Evolutionary conservation across 2,113 vertebrate species (phyloP).

Genomic region (Pterocles burchelli): DNA sequence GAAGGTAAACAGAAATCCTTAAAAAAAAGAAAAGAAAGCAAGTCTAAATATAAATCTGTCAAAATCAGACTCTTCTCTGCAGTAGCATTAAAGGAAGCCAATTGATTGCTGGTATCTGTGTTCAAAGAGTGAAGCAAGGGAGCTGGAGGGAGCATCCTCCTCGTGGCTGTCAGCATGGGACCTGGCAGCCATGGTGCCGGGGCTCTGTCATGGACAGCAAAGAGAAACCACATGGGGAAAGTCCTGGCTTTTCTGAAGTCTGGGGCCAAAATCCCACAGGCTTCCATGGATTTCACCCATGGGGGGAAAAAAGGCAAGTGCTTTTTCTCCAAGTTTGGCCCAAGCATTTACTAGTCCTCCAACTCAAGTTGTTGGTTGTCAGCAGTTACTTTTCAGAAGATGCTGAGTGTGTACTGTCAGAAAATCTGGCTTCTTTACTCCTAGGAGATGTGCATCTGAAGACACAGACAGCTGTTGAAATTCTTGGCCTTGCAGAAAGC

Average conservation of each 20-base stretch:
- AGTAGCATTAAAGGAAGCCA: neutral
- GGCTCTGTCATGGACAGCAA: accelerated
- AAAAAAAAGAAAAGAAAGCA: neutral
- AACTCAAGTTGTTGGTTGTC: neutral
- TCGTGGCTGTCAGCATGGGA: accelerated
- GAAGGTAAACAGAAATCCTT: conserved; percentile 28
- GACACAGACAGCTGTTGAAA: neutral
- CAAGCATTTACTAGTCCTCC: neutral
- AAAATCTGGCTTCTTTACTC: neutral
- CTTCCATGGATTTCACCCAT: neutral
- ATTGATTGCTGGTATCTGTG: neutral
- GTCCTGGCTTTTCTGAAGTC: neutral
- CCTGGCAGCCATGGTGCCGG: accelerated
- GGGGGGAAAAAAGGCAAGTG: accelerated
- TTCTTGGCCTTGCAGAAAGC: neutral
- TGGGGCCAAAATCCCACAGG: neutral
- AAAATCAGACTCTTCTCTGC: neutral
- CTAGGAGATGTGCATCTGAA: neutral
- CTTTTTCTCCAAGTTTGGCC: neutral
- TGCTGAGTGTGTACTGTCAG: neutral
- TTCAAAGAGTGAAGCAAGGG: neutral
- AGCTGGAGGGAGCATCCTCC: neutral
- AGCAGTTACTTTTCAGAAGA: neutral
- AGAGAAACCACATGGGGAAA: accelerated
- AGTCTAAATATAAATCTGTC: conserved; percentile 42